Conservation (phyloP, 2,797 vertebrate genomes). For the Pseudochirops cupreus region DNA sequence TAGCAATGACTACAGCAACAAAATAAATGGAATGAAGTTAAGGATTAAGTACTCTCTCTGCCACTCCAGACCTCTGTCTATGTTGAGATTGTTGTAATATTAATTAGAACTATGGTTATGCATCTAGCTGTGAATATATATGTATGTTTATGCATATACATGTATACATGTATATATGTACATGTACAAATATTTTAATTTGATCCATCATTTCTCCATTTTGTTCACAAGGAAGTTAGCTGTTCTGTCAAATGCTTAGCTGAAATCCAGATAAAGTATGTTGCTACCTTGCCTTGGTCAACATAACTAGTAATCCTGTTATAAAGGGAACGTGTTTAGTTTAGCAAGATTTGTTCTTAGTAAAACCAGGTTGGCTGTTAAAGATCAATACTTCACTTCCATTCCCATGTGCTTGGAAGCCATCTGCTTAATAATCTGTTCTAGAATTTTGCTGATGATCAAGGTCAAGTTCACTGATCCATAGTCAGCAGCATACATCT, state of each 20-base stretch:
- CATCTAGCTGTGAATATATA: not conserved
- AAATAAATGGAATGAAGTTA: not conserved
- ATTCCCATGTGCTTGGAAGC: not conserved
- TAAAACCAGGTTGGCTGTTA: not conserved
- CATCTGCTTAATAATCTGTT: not conserved
- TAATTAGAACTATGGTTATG: not conserved
- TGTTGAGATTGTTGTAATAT: not conserved
- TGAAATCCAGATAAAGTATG: not conserved
- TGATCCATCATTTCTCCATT: not conserved
- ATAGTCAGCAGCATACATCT: not conserved
- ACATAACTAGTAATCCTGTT: not conserved
- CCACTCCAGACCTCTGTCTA: not conserved
- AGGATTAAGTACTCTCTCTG: not conserved
- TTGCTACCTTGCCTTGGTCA: not conserved
- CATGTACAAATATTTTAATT: not conserved
- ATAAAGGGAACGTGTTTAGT: not conserved
- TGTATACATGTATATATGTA: no score
- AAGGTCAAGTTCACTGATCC: not conserved
- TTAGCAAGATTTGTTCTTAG: not conserved
- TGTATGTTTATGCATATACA: no score
- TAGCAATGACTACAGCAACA: not conserved
- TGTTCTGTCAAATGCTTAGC: not conserved
- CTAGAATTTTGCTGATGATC: not conserved
- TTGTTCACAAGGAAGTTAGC: not conserved
- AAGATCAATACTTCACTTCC: not conserved